phyloP scores from a whole-genome alignment of 2,113 vertebrate genomes.

The Trichomycterus rosablanca region DNA sequence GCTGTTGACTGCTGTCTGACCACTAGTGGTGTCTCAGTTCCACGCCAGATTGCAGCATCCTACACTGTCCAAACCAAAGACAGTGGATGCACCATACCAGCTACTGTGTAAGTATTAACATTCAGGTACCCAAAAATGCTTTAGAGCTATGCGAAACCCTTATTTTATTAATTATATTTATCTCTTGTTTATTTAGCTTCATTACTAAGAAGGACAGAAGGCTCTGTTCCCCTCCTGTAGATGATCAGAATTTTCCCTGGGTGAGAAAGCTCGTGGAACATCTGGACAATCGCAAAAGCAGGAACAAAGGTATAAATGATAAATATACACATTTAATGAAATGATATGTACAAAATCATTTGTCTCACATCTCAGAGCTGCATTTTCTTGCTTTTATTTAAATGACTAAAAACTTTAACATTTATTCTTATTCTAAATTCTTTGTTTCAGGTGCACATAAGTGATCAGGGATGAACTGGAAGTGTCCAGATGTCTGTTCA shows the following conservation, averaged over 20 bases:
- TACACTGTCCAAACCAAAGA: constrained; percentile 20
- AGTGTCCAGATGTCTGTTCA: no score
- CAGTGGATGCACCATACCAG: constrained; percentile 28
- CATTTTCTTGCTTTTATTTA: no score
- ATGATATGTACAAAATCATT: no score
- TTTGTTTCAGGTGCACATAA: neutral
- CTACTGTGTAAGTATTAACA: constrained; percentile 38
- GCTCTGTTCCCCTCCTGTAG: constrained; percentile 35
- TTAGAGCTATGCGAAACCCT: neutral
- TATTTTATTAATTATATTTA: neutral
- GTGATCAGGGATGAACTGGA: neutral
- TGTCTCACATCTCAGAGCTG: no score
- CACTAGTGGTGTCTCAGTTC: constrained; percentile 3
- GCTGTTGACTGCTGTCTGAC: constrained; percentile 36
- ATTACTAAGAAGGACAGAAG: constrained; percentile 35
- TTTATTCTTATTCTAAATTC: no score
- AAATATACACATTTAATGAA: no score
- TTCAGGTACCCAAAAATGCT: neutral
- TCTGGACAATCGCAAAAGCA: constrained; percentile 3
- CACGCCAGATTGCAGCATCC: constrained; percentile 11
- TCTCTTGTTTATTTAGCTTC: constrained; percentile 23
- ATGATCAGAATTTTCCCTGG: constrained; percentile 7
- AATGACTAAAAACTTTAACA: no score
- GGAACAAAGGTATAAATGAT: neutral
- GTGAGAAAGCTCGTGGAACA: constrained; percentile 21